phyloP scores from a whole-genome alignment of 2,797 vertebrate species.

The Morus bassanus region DNA sequence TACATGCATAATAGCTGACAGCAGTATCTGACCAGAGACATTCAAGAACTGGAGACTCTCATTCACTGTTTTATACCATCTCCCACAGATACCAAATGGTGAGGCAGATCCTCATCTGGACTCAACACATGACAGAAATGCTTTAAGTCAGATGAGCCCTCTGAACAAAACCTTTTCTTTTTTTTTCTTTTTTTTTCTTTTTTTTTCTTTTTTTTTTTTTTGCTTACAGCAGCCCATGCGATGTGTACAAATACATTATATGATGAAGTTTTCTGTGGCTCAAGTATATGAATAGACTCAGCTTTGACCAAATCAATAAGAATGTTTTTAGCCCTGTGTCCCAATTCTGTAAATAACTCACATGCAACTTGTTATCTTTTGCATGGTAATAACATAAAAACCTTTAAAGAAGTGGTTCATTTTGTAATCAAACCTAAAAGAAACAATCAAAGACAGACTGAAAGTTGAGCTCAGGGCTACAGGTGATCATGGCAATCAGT shows the following conservation, averaged over 20 bases:
- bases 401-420: neutral
- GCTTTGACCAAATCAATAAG: neutral
- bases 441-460: neutral
- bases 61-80: neutral
- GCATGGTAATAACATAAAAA: neutral
- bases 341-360: neutral
- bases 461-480: neutral
- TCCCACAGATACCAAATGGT: neutral
- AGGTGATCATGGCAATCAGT: neutral
- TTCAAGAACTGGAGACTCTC: neutral
- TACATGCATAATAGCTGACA: neutral
- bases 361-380: neutral
- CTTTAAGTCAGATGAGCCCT: constrained; percentile 19
- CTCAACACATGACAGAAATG: constrained; percentile 22
- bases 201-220: too few species aligned
- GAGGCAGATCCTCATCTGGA: constrained; percentile 33
- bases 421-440: neutral
- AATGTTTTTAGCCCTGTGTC: neutral
- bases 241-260: neutral
- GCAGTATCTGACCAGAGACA: neutral
- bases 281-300: neutral
- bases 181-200: too few species aligned
- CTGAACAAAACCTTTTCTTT: neutral
- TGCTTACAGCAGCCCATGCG: neutral
- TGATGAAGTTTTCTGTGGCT: neutral